Base-by-base conservation (phyloP, 30 jellyfish, hydroid and myxozoan genomes). In the Hydractinia echinata region DNA sequence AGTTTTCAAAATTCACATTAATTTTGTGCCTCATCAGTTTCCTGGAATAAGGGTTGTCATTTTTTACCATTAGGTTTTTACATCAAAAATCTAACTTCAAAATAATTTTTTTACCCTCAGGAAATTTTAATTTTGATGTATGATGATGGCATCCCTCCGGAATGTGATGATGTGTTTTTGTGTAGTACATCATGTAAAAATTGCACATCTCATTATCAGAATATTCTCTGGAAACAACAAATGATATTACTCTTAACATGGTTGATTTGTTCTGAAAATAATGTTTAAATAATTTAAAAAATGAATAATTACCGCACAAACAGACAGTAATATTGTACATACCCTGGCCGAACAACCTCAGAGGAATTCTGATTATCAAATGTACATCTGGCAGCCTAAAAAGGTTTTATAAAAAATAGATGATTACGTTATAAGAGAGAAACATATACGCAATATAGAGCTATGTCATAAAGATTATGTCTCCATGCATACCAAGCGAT, bases 191-290 rank as follows among this genome's bases (percentile, higher is more conserved):
- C 82, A 89, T 54, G 89, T 89, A 89, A 71, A 79, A 80, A 61
- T 89, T 89, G 91, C 96, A 89, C 96, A 89, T 89, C 64, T 89
- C 96, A 53, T 89, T 95, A 18, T 76, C 61, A 5, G 96, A 89
- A 15, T 87, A 76, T 53, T 94, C 48, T 54, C 96, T 89, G 76
- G 7, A 60, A 61, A 76, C 13, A 30, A 30, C 44, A 30, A 30
- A 30, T 30, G 2, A 30, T 30, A 30, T 30, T 30, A 30, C 44
- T 30, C 2, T 30, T 30, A 30, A 30, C 44, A 30, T 30, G 44
- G 44, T 0, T 30, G 44, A 30, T 30, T 30, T 30, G 44, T 30
- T 30, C 2, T 30, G 44, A 30, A 30, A 0, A 30, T 30, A 30
- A 30, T 30, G 44, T 30, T 30, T 30, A 30, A 30, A 30, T 30